Base-by-base conservation (phyloP, 2,797 vertebrate species). In the Jordanella pulchra region DNA sequence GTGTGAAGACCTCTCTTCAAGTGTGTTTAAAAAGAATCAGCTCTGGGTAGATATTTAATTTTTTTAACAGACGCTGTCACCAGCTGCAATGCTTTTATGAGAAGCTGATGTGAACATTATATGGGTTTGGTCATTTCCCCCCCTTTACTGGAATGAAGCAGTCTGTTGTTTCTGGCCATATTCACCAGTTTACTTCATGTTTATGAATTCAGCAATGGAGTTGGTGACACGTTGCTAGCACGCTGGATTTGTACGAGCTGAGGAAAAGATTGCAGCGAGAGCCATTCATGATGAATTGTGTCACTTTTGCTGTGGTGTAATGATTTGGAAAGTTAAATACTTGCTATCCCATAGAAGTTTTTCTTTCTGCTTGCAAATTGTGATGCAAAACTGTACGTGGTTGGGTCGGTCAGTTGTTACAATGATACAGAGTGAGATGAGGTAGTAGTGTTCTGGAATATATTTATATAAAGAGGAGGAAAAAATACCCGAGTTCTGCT, bases 401-500 rank as follows among this genome's bases (percentile, higher is more conserved):
- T 89, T 83, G 18, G 69, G 69, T 78, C 80, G 80, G 74, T 85
- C 71, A 70, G 70, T 50, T 79, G 63, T 81, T 85, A 85, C 82
- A 58, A 86, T 77, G 45, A 80, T 82, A 72, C 72, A 75, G 66
- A 82, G 73, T 32, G 79, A 74, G 86, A 91, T 93, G 90, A 93
- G 89, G 87, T 92, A 90, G 84, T 91, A 83, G 81, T 82, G 82
- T 84, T 89, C 76, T 45, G 70, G 81, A 67, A 83, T 93, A 92
- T 91, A 93, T 93, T 92, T 94, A 88, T 88, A 77, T 61, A 18
- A 50, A 47, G 45, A 68, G 32, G n/a, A n/a, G 25, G 7, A 27
- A 66, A 81, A 76, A 85, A 91, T 77, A 85, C 75, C 81, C 81
- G 79, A 91, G 89, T 83, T 73, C 84, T 86, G 77, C 75, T 84